These are phyloP conservation scores for Cyclargus thomasi DNA, from an alignment of 1,140 invertebrate genomes.

Conservation along the genomic window DNA sequence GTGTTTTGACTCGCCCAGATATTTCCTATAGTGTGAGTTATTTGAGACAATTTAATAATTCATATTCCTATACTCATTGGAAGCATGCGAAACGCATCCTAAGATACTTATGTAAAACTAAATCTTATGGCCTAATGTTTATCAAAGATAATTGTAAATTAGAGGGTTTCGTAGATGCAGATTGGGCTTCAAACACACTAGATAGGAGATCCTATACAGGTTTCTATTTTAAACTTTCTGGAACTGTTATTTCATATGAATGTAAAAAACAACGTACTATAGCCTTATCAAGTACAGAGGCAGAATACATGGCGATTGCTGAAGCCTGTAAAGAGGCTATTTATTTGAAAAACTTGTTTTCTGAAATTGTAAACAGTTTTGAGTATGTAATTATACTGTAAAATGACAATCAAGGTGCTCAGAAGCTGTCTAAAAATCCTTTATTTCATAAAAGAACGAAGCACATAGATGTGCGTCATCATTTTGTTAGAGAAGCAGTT, in stretches of 20 bases:
- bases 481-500: conserved; percentile 24
- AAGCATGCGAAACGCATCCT: conserved; percentile 58
- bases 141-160: conserved; percentile 28
- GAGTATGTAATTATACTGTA: conserved; percentile 18
- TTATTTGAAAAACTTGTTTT: conserved; percentile 22
- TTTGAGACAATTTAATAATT: conserved; percentile 63
- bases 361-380: conserved; percentile 1
- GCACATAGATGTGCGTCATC: conserved; percentile 22
- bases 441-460: conserved; percentile 26
- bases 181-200: conserved; percentile 47
- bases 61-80: conserved; percentile 50
- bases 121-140: conserved; percentile 30
- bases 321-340: conserved; percentile 24
- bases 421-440: conserved; percentile 24
- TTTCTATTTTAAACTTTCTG: conserved; percentile 41
- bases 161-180: conserved; percentile 55
- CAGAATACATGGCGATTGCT: conserved; percentile 21
- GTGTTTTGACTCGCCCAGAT: conserved; percentile 63
- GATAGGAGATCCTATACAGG: conserved; percentile 60
- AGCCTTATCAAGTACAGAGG: conserved; percentile 26
- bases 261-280: conserved; percentile 27
- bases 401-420: conserved; percentile 29
- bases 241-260: conserved; percentile 36
- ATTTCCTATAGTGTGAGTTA: conserved; percentile 61
- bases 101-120: conserved; percentile 58